Percentiles rank a stretch among this genome's conserved stretches.
phyloP scores from a whole-genome alignment of 2,113 vertebrate genomes.

The human (Homo sapiens) region GRCh38 chr17:13596001-13596500 shows the following conservation, averaged over 20 bases:
- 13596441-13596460: background rate
- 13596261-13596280: background rate
- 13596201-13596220: background rate
- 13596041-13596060: slow-evolving; percentile 22
- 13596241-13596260: background rate
- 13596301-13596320: background rate
- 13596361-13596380: no score
- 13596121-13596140: background rate
- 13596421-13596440: no score
- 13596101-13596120: background rate
- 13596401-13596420: no score
- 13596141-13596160: background rate
- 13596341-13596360: background rate
- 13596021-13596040: background rate
- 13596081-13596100: background rate
- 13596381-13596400: background rate
- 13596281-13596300: background rate
- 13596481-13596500: background rate
- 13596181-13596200: background rate
- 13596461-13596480: background rate
- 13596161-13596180: background rate
- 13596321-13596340: background rate
- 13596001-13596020: background rate
- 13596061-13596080: slow-evolving; percentile 12
- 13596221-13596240: background rate